Evolutionary conservation across 2,113 vertebrate genomes (phyloP).

Genomic region (Zosterops hypoxanthus): DNA sequence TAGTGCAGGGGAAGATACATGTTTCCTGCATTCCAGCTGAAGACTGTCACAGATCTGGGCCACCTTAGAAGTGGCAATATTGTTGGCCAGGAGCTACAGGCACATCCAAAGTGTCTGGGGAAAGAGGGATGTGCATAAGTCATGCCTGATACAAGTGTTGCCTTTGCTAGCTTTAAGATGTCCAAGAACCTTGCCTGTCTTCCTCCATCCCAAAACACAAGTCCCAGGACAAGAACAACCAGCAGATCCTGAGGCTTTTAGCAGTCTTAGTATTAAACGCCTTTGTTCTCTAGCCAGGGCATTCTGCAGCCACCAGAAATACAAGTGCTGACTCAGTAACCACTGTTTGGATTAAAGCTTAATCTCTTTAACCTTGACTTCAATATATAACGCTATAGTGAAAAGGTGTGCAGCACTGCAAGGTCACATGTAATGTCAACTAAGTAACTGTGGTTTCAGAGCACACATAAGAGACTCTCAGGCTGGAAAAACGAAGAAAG

Average conservation of each 20-base stretch:
- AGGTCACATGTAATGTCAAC: neutral
- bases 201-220: neutral
- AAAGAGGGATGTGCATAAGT: neutral
- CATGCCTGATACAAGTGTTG: neutral
- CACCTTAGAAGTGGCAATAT: neutral
- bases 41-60: neutral
- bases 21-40: neutral
- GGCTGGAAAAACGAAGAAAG: neutral
- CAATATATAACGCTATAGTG: neutral
- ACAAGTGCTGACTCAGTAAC: slow-evolving; percentile 29
- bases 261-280: neutral
- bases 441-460: neutral
- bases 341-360: slow-evolving; percentile 2
- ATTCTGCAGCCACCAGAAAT: neutral
- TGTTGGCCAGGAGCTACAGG: neutral
- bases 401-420: neutral
- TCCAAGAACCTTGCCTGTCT: neutral
- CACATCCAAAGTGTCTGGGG: neutral
- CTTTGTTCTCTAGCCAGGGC: neutral
- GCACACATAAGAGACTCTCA: neutral
- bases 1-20: neutral
- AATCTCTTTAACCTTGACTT: slow-evolving; percentile 52
- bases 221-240: neutral
- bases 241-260: neutral
- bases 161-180: neutral